Percentiles rank a stretch among this genome's conserved stretches.
Conservation (phyloP, 2,888 invertebrate species). For the Caenorhabditis plicata region DNA sequence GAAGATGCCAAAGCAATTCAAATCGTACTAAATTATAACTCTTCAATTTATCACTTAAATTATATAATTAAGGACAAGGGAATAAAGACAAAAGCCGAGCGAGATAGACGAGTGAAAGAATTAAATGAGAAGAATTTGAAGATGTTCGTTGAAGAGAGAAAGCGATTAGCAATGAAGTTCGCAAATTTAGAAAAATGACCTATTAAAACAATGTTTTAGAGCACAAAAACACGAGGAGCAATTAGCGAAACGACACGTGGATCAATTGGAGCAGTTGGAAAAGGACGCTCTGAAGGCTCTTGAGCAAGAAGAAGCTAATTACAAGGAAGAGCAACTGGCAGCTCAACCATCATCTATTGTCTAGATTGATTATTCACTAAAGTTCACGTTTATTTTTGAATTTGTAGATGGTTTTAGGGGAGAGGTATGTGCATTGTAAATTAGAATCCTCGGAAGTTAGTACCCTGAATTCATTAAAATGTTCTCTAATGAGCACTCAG, state of each 20-base stretch:
- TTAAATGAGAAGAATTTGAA: slow-evolving; percentile 78
- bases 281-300: slow-evolving; percentile 51
- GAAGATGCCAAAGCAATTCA: slow-evolving; percentile 90
- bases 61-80: slow-evolving; percentile 83
- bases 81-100: slow-evolving; percentile 88
- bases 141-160: slow-evolving; percentile 65
- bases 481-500: too few relatives aligned
- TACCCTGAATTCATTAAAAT: too few relatives aligned
- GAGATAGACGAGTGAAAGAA: slow-evolving; percentile 83
- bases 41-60: neutral
- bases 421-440: too few relatives aligned
- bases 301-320: slow-evolving; percentile 60
- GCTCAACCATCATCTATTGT: slow-evolving; percentile 58
- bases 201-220: slow-evolving; percentile 32
- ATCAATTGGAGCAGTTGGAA: slow-evolving; percentile 58
- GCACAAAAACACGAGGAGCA: slow-evolving; percentile 61
- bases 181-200: neutral
- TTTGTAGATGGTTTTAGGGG: neutral
- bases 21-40: slow-evolving; percentile 61
- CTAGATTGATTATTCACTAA: slow-evolving; percentile 29
- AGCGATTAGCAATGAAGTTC: slow-evolving; percentile 57
- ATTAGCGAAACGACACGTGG: slow-evolving; percentile 55
- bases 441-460: too few relatives aligned
- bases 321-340: slow-evolving; percentile 60
- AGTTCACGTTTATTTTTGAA: neutral